Evolutionary conservation across 2,113 vertebrate genomes (phyloP).

Genomic region (Echinops telfairi): DNA sequence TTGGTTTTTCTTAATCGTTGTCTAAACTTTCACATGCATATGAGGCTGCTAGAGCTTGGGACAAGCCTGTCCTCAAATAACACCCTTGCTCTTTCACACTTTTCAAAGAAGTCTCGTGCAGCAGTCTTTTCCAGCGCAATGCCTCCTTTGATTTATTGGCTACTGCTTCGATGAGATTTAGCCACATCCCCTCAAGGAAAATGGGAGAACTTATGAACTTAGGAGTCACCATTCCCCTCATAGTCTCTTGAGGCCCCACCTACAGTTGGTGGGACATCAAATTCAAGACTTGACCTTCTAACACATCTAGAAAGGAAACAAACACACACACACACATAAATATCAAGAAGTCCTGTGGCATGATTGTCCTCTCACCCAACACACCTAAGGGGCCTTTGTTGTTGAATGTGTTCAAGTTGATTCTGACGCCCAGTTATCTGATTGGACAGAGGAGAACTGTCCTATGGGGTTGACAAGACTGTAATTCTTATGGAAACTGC

Average conservation of each 20-base stretch:
- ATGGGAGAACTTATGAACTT: background rate
- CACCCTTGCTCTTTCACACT: too few relatives aligned
- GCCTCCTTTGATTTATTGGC: too few relatives aligned
- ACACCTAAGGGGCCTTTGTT: background rate
- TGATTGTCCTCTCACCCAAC: background rate
- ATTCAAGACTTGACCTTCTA: constrained; percentile 9
- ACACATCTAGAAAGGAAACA: background rate
- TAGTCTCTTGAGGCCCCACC: background rate
- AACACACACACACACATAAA: background rate
- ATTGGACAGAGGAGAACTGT: background rate
- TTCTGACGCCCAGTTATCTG: background rate
- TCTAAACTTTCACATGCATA: too few relatives aligned
- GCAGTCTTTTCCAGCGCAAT: too few relatives aligned
- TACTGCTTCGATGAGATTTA: too few relatives aligned
- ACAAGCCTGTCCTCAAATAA: too few relatives aligned
- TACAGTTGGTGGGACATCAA: background rate
- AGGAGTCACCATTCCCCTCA: background rate
- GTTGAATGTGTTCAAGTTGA: background rate
- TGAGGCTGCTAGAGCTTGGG: too few relatives aligned
- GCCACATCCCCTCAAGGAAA: background rate
- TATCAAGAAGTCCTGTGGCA: background rate
- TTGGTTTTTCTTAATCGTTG: too few relatives aligned
- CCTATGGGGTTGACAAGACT: background rate
- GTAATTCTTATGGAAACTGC: background rate
- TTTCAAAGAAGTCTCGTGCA: too few relatives aligned